These are phyloP conservation scores for Larimichthys polyactis DNA, from an alignment of 2,113 vertebrate genomes.

Conservation along the genomic window DNA sequence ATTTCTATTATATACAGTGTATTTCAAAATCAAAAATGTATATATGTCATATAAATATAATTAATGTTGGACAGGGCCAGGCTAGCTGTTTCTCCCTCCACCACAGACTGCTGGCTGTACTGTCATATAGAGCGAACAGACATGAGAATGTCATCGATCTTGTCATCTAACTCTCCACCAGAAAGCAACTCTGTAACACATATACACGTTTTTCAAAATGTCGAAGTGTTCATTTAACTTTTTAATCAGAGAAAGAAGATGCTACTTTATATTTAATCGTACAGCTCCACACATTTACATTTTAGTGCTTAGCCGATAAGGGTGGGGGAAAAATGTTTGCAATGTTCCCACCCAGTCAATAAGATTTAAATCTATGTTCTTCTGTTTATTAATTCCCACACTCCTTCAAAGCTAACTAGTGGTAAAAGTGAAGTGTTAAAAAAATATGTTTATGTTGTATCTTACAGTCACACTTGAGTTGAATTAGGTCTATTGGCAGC, in stretches of 20 bases:
- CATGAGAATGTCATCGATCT: neutral
- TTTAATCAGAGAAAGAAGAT: neutral
- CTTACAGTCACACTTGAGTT: slow-evolving; percentile 26
- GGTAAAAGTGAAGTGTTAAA: slow-evolving; percentile 29
- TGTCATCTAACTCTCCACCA: neutral
- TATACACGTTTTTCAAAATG: slow-evolving; percentile 11
- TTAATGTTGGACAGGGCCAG: neutral
- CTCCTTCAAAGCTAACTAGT: slow-evolving; percentile 24
- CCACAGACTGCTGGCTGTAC: neutral
- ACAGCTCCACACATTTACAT: slow-evolving; percentile 12
- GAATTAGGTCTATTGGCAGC: slow-evolving; percentile 60
- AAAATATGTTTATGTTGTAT: slow-evolving; percentile 50
- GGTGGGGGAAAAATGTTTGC: slow-evolving; percentile 13
- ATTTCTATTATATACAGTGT: too few relatives aligned
- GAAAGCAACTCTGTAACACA: neutral
- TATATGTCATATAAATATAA: too few relatives aligned
- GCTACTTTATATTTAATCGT: neutral
- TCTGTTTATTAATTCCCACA: slow-evolving; percentile 51
- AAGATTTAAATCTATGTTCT: slow-evolving; percentile 23
- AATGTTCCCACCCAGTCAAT: slow-evolving; percentile 44
- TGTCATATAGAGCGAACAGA: neutral
- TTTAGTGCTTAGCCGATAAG: neutral
- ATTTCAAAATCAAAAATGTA: too few relatives aligned
- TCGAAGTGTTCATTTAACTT: neutral
- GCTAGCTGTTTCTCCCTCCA: neutral